phyloP scores from a whole-genome alignment of 2,888 invertebrate species.

The Opisthograptis luteolata region DNA sequence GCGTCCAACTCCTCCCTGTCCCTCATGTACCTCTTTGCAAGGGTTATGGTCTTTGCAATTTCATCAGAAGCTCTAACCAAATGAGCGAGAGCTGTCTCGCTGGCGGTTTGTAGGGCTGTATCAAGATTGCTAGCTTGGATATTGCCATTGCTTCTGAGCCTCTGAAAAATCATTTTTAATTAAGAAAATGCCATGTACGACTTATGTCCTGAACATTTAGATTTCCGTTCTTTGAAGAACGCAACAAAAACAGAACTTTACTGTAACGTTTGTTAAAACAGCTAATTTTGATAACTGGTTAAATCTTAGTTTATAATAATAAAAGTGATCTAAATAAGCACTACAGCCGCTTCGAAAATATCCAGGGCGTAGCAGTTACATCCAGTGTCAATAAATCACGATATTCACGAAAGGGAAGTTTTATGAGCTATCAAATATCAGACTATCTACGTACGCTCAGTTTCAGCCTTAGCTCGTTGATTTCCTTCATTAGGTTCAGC shows the following conservation, averaged over 20 bases:
- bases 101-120: slow-evolving; percentile 58
- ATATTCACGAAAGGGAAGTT: too few relatives aligned
- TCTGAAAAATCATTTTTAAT: slow-evolving; percentile 44
- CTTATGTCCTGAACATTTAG: too few relatives aligned
- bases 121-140: slow-evolving; percentile 60
- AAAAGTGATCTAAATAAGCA: too few relatives aligned
- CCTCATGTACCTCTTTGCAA: slow-evolving; percentile 60
- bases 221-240: too few relatives aligned
- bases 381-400: too few relatives aligned
- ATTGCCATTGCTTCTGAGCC: slow-evolving; percentile 59
- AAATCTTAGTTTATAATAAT: too few relatives aligned
- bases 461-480: slow-evolving; percentile 70
- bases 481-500: slow-evolving; percentile 70
- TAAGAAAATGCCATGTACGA: too few relatives aligned
- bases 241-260: too few relatives aligned
- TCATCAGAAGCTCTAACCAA: slow-evolving; percentile 68
- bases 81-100: slow-evolving; percentile 63
- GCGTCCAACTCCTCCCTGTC: slow-evolving; percentile 55
- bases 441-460: slow-evolving; percentile 60
- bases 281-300: too few relatives aligned
- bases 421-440: not conserved
- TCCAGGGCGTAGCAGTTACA: too few relatives aligned
- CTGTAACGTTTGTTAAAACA: too few relatives aligned
- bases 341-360: too few relatives aligned
- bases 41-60: slow-evolving; percentile 60